Evolutionary conservation across 35 echinoderm and acorn worm genomes (phyloP), one percentile per base, ranked within the genome.

Genomic region (Hemicentrotus pulcherrimus): DNA sequence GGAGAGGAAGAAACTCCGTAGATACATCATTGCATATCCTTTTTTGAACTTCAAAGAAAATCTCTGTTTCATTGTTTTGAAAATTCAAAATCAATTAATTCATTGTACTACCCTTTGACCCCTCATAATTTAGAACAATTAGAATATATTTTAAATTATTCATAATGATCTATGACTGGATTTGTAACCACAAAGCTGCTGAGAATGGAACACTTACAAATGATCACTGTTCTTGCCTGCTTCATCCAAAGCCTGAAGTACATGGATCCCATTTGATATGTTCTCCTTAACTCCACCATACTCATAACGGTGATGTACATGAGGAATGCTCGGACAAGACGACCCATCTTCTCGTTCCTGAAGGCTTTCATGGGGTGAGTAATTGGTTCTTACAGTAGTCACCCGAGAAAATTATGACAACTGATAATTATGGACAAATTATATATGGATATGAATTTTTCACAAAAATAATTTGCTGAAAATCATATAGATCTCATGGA

Each of bases 1-100:
- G 32, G 94, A 98, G 30, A 95, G 58, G 32, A 98, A 94, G 78
- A 98, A 96, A 93, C 61, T 98, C 13, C 46, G 91, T 13, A 94
- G 97, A 94, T 96, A 95, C 94, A 96, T 98, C 86, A 70, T 98
- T 28, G 97, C 97, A 98, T 98, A 98, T 98, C 97, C 97, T 98
- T 98, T 95, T 31, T 13, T 0, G n/a, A 48, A 92, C 10, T 22
- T 22, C 35, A 41, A 41, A 41, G 35, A 41, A 41, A 41, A 41
- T 41, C 3, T 41, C 35, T 41, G 35, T 41, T 41, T 41, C 3
- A 41, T 41, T 41, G 35, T 41, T 41, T 41, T 41, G 35, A 41
- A 41, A 41, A 41, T 41, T 0, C 35, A 41, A 41, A 41, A 41
- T 41, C 35, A 41, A 41, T 41, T 41, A 41, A 41, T 41, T 41